Base-by-base conservation (phyloP, 2,797 vertebrate genomes). In the Phrynocephalus guinanensis region DNA sequence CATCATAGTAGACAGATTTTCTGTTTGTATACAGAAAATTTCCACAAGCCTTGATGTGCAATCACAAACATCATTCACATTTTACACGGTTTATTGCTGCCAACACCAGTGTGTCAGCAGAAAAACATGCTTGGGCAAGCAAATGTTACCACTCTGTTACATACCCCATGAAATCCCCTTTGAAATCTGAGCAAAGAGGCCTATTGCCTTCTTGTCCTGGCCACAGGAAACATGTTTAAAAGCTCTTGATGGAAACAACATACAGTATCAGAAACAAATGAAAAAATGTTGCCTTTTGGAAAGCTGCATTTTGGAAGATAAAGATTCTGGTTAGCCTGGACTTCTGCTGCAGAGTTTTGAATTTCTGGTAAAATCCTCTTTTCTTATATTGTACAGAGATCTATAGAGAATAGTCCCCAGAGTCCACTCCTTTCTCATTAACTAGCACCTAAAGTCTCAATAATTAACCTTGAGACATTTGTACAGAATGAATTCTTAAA, bases 131-230 rank as follows among this genome's bases (percentile, higher is more conserved):
- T 76, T 52, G 48, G 72, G 24, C 44, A 82, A 52, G 38, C 28
- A 52, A 67, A 67, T 82, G 63, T 60, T 73, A 33, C 71, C n/a
- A 5, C 86, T 75, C 6, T 48, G 38, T 75, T 86, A 66, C 26
- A 66, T n/a, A 50, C 28, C 26, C 71, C 22, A 28, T 33, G 72
- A 67, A 87, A 87, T 82, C 33, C 72, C 60, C 28, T 82, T 82
- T 50, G 22, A 50, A 87, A 52, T 50, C 79, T 76, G 38, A 82
- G n/a, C 60, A 77, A 67, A 82, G 13, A 33, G 30, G 7, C 8
- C 33, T 48, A 16, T n/a, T 3, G 13, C 22, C 6, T 28, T 67
- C 28, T 28, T 6, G 63, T 44, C 33, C 8, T 66, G 66, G 16
- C 68, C 38, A 28, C 16, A 71, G 67, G 52, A 52, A 16, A 30